These are phyloP conservation scores for Protodeltote pygarga DNA, from an alignment of 2,888 invertebrate genomes.

Conservation along the genomic window DNA sequence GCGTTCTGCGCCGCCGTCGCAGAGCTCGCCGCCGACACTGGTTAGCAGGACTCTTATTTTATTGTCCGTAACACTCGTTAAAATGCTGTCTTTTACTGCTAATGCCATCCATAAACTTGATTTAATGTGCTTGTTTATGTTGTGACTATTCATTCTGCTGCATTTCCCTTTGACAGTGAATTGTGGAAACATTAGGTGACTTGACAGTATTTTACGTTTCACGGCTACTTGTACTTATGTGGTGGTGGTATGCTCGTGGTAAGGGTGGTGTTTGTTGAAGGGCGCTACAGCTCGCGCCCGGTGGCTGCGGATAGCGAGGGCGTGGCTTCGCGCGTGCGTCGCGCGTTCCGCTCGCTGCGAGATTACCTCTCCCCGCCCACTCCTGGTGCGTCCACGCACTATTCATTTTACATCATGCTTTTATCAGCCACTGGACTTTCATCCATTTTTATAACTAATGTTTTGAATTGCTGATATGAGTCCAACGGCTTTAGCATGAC, in stretches of 20 bases:
- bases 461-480: too few species aligned
- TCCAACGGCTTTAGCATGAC: too few species aligned
- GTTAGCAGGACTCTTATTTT: constrained; percentile 51
- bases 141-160: constrained; percentile 4
- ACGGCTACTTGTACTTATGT: background rate
- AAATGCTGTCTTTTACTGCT: constrained; percentile 28
- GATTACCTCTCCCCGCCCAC: constrained; percentile 61
- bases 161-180: constrained; percentile 6
- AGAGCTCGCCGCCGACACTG: constrained; percentile 88
- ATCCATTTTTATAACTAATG: constrained; percentile 20
- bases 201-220: constrained; percentile 15
- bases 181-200: constrained; percentile 17
- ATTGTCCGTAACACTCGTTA: constrained; percentile 14
- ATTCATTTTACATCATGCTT: constrained; percentile 23
- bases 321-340: constrained; percentile 73
- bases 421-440: constrained; percentile 15
- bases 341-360: constrained; percentile 75
- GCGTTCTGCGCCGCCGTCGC: constrained; percentile 94
- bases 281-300: constrained; percentile 42
- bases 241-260: constrained; percentile 49
- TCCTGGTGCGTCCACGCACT: constrained; percentile 69
- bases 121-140: constrained; percentile 22
- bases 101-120: constrained; percentile 14
- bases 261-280: constrained; percentile 71
- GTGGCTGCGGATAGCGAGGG: constrained; percentile 41